These are phyloP conservation scores for Melipona beecheii DNA, from an alignment of 2,888 invertebrate species.

Conservation along the genomic window DNA sequence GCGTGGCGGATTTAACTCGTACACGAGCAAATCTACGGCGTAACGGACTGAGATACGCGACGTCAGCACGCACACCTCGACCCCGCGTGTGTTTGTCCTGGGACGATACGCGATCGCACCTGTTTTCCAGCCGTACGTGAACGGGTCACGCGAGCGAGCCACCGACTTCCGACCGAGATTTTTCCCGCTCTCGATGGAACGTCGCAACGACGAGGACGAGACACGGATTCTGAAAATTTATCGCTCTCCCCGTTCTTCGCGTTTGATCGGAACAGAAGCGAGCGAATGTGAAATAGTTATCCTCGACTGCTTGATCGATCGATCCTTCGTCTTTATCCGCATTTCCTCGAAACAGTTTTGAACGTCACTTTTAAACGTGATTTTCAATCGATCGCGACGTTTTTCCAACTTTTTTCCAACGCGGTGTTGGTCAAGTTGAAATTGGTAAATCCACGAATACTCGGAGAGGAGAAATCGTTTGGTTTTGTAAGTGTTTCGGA, in stretches of 20 bases:
- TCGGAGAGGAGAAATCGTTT: not conserved
- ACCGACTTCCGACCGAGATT: constrained; percentile 49
- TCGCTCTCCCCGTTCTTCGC: not conserved
- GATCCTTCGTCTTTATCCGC: not conserved
- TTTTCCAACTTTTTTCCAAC: not conserved
- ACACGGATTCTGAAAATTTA: not conserved
- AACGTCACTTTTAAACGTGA: not conserved
- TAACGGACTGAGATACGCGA: constrained; percentile 71
- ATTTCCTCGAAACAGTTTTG: not conserved
- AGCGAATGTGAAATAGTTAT: not conserved
- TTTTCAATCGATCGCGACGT: not conserved
- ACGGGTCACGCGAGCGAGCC: constrained; percentile 61
- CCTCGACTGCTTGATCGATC: not conserved
- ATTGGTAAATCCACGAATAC: not conserved
- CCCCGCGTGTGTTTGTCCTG: constrained; percentile 40
- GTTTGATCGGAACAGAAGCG: not conserved
- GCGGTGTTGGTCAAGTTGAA: not conserved
- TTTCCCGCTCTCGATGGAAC: not conserved
- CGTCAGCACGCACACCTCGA: constrained; percentile 66
- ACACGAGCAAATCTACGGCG: constrained; percentile 65
- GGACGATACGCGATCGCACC: constrained; percentile 59
- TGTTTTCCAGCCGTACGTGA: constrained; percentile 58
- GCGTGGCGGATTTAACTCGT: constrained; percentile 68
- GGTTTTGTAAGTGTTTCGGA: not conserved
- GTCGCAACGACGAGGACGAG: not conserved